Base-by-base conservation (phyloP, 2,113 vertebrate species). In the Triplophysa dalaica region DNA sequence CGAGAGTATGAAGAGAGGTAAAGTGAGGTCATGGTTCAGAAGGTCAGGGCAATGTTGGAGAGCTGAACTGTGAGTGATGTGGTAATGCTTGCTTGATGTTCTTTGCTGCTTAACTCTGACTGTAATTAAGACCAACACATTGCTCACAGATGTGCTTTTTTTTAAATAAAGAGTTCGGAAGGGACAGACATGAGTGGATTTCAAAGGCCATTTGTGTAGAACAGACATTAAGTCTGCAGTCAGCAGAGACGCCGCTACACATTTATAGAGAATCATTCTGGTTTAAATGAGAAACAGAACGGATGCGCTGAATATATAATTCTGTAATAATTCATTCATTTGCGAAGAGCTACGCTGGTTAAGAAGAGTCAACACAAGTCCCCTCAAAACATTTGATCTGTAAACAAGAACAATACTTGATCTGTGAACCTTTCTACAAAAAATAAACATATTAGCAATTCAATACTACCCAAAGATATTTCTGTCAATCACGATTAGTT, bases 41-140 rank as follows among this genome's bases (percentile, higher is more conserved):
- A 64, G 79, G 76, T 84, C 75, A 79, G 79, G 80, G 67, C 29
- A 63, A 38, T 45, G 66, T 48, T 43, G 43, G 43, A 72, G 63
- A 67, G 43, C 63, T 77, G 75, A 54, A 26, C 56, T 83, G 43
- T 73, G 68, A 74, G 54, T 60, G 69, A 74, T 68, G 69, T 82
- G 81, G 75, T 73, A 73, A 65, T 52, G 45, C 58, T 63, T 54
- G 56, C 58, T 38, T 80, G 61, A 56, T 73, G 61, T 26, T 70
- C 68, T 80, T 65, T 62, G 43, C 74, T 13, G 26, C 65, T 65
- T 41, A 69, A 60, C 64, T 82, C 43, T 58, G 43, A 62, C 45
- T n/a, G 22, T 75, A 82, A 74, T 82, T 82, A 79, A 82, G 64
- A 33, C 17, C 7, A 56, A 43, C 76, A 79, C 70, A 74, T 68